phyloP scores from a whole-genome alignment of 2,888 invertebrate species.

The Apeira syringaria region DNA sequence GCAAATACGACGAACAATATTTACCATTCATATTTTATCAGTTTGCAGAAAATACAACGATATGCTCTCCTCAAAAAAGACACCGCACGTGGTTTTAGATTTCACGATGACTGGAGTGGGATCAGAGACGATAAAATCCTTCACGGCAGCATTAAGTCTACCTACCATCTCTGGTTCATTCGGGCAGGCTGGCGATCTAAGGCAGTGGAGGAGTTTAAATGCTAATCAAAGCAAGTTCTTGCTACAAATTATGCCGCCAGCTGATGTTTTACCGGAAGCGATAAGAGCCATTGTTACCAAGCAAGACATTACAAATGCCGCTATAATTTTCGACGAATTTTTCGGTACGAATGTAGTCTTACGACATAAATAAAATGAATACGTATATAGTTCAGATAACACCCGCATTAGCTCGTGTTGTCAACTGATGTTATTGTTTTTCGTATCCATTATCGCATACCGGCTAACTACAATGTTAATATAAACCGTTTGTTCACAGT shows the following conservation, averaged over 20 bases:
- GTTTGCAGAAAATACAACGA: constrained; percentile 88
- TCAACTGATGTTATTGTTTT: constrained; percentile 13
- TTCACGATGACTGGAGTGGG: constrained; percentile 91
- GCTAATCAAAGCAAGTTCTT: constrained; percentile 89
- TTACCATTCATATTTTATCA: constrained; percentile 2
- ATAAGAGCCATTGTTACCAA: constrained; percentile 91
- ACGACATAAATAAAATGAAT: not conserved
- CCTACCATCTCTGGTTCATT: constrained; percentile 94
- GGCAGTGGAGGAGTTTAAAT: constrained; percentile 91
- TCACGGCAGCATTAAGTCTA: constrained; percentile 90
- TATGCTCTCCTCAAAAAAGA: constrained; percentile 85
- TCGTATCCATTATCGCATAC: constrained; percentile 24
- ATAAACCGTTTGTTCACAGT: constrained; percentile 76
- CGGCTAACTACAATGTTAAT: constrained; percentile 30
- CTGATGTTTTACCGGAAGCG: constrained; percentile 92
- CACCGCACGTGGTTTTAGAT: constrained; percentile 92
- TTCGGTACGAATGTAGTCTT: constrained; percentile 84
- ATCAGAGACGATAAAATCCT: constrained; percentile 93
- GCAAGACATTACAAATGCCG: constrained; percentile 95
- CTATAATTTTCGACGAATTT: constrained; percentile 94
- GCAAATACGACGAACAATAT: too few relatives aligned
- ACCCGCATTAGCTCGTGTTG: constrained; percentile 23
- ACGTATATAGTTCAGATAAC: constrained; percentile 17
- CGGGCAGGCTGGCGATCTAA: constrained; percentile 92
- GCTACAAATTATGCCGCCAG: constrained; percentile 93